Conservation (phyloP, 2,113 vertebrate genomes). For the Ursus arctos region DNA sequence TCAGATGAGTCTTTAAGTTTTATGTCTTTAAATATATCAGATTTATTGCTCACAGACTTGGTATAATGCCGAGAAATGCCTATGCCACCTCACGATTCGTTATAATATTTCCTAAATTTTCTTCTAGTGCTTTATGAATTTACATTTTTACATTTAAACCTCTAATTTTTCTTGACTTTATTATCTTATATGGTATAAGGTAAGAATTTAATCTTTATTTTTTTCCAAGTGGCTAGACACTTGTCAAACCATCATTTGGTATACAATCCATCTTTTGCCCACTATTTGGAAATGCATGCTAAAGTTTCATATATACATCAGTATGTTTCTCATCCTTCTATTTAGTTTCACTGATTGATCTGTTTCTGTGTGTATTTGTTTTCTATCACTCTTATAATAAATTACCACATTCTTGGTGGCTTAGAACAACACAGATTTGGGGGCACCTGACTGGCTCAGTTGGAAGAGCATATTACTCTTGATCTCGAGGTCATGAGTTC, state of each 20-base stretch:
- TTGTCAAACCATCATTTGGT: background rate
- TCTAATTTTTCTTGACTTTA: constrained; percentile 10
- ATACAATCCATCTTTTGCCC: background rate
- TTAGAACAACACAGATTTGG: background rate
- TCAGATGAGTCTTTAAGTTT: background rate
- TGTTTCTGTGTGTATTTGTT: background rate
- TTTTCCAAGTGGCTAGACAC: background rate
- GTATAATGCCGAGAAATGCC: background rate
- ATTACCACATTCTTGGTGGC: background rate
- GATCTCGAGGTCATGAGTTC: background rate
- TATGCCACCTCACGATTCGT: background rate
- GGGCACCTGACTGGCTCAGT: background rate
- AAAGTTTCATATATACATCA: background rate
- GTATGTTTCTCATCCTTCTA: background rate
- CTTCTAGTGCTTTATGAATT: background rate
- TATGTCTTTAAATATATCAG: background rate
- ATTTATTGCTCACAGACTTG: background rate
- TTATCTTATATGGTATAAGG: background rate
- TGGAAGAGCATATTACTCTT: background rate
- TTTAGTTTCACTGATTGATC: background rate
- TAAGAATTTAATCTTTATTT: background rate
- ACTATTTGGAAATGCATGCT: background rate
- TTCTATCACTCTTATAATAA: background rate
- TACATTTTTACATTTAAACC: background rate
- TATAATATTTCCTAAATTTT: background rate